Base-by-base conservation (phyloP, 2,113 vertebrate species). In the Lagopus muta region DNA sequence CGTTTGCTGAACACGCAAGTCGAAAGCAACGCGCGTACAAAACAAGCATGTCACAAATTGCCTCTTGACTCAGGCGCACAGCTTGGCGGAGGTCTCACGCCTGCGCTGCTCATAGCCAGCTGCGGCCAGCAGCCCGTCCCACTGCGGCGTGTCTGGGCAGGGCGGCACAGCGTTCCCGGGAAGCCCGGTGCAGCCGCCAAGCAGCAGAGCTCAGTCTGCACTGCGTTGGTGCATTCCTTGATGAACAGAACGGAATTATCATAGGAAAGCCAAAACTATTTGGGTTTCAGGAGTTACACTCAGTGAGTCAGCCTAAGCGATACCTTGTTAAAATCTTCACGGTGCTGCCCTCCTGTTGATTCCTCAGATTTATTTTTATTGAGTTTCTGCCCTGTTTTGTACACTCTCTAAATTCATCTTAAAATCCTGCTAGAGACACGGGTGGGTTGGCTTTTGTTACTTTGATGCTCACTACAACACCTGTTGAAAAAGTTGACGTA, bases 161-260 rank as follows among this genome's bases (percentile, higher is more conserved):
- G 58, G 58, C 21, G 34, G 58, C n/a, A 60, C 40, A 40, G n/a
- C 34, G 2, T 12, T 38, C 64, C 22, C 43, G 12, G 30, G 8
- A 18, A 16, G 20, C 27, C 66, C 58, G 61, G 30, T 21, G 0
- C 1, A 80, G 42, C 24, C 52, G 57, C 43, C 54, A 69, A 65
- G 64, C 69, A 55, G 45, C 50, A 14, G 55, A 8, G 2, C 47
- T 21, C 47, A 47, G 47, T 17, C 20, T 21, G 47, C 47, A 11
- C 47, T 47, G 47, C 47, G 4, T 22, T 55, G 58, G n/a, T 1
- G 0, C 13, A 14, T 22, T 12, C 66, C 13, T 3, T 12, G 16
- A 34, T 28, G 22, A 67, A 10, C 8, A 10, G 42, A 90, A 21
- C 28, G 73, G 28, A 57, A 73, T 8, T 40, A 55, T 14, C 50